Percentiles rank a stretch among this genome's conserved stretches.
Conservation (phyloP, 2,113 vertebrate genomes). For the Ammodytes marinus region DNA sequence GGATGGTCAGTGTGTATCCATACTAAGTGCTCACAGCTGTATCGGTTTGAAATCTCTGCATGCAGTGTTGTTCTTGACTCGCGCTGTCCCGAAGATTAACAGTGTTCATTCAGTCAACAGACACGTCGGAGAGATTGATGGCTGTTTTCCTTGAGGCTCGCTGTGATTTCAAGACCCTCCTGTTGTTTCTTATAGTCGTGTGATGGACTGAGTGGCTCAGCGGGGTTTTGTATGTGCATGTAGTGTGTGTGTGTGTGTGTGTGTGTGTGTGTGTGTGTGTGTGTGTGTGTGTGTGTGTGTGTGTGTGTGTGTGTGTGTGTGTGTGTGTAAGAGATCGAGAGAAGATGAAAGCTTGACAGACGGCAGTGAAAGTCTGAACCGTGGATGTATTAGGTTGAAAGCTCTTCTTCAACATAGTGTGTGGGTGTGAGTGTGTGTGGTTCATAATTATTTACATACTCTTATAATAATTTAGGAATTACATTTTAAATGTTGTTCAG, state of each 20-base stretch:
- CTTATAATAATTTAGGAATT: not conserved
- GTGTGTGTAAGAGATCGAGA: not conserved
- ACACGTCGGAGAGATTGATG: constrained; percentile 70
- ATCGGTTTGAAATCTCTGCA: constrained; percentile 36
- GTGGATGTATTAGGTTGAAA: constrained; percentile 31
- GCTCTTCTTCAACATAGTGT: not conserved
- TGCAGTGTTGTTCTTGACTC: constrained; percentile 70
- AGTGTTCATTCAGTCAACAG: constrained; percentile 46
- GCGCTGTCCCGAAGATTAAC: constrained; percentile 53
- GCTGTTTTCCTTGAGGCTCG: constrained; percentile 65
- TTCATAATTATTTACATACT: constrained; percentile 3
- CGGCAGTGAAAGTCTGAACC: constrained; percentile 15
- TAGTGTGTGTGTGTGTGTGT: not conserved
- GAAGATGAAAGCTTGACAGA: constrained; percentile 1
- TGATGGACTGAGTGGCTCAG: constrained; percentile 37
- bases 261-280: not conserved
- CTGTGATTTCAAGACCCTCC: constrained; percentile 57
- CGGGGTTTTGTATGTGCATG: constrained; percentile 20
- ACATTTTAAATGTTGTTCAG: not conserved
- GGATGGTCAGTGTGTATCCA: constrained; percentile 28
- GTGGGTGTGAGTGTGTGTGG: not conserved
- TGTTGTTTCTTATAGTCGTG: constrained; percentile 48
- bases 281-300: constrained; percentile 6
- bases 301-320: not conserved
- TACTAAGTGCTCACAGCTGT: constrained; percentile 63